These are phyloP conservation scores for Ascidia mentula DNA, from an alignment of 23 tunicate genomes.

Conservation along the genomic window DNA sequence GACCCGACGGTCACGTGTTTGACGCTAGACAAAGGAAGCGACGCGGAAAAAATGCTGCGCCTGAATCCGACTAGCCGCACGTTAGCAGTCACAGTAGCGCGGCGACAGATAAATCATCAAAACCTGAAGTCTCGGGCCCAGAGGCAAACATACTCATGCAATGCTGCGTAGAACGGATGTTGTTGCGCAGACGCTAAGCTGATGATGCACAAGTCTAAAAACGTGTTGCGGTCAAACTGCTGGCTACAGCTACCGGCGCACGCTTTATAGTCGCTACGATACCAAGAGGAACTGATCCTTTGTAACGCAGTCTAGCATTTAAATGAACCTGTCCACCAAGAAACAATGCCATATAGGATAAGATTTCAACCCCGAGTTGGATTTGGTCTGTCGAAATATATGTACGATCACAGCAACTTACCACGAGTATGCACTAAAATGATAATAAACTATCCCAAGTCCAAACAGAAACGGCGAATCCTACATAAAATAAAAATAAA, in stretches of 20 bases:
- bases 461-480: constrained; percentile 88
- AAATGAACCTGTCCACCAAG: no score
- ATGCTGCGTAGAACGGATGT: not conserved
- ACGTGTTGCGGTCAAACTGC: not conserved
- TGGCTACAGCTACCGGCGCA: no score
- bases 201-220: not conserved
- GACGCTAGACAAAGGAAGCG: constrained; percentile 16
- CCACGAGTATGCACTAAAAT: constrained; percentile 85
- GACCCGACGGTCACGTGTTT: constrained; percentile 16
- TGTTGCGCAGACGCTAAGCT: not conserved
- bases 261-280: no score
- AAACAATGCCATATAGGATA: no score
- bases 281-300: no score
- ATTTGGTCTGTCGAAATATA: no score
- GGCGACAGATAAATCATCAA: not conserved
- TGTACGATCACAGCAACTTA: constrained; percentile 12
- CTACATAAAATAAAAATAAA: constrained; percentile 12
- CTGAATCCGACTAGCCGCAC: not conserved
- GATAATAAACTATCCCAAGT: constrained; percentile 75
- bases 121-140: not conserved
- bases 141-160: not conserved
- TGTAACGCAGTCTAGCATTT: no score
- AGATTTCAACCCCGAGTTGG: no score
- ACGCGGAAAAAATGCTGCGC: constrained; percentile 7
- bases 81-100: constrained; percentile 3